phyloP scores from a whole-genome alignment of 2,888 invertebrate species.

The Calameuta filiformis region DNA sequence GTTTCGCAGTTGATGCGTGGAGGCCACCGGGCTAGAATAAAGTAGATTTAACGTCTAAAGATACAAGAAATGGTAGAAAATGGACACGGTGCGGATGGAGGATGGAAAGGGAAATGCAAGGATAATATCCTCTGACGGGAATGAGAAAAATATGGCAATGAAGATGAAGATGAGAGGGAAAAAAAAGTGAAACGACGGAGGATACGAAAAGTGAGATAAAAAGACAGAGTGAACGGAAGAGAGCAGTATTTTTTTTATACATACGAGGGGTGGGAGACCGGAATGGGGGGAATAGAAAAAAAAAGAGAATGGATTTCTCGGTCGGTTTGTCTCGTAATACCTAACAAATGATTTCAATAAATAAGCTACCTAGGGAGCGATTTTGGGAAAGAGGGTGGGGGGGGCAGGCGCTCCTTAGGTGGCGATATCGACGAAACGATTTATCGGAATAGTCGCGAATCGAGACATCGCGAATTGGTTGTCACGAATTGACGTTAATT shows the following conservation, averaged over 20 bases:
- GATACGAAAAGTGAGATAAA: slow-evolving; percentile 27
- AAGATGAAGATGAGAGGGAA: background rate
- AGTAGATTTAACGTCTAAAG: slow-evolving; percentile 14
- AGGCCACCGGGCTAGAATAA: slow-evolving; percentile 34
- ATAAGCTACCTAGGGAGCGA: slow-evolving; percentile 63
- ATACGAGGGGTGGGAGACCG: background rate
- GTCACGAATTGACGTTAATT: background rate
- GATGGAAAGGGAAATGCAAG: background rate
- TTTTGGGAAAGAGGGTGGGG: slow-evolving; percentile 26
- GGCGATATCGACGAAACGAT: slow-evolving; percentile 34
- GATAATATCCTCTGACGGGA: background rate
- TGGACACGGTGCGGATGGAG: background rate
- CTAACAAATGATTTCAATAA: slow-evolving; percentile 62
- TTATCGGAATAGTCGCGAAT: background rate
- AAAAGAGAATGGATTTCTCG: slow-evolving; percentile 20
- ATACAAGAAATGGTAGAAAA: slow-evolving; percentile 12
- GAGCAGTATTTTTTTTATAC: slow-evolving; percentile 30
- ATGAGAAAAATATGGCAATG: background rate
- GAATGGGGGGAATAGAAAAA: slow-evolving; percentile 27
- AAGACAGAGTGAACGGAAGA: slow-evolving; percentile 31
- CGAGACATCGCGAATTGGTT: background rate
- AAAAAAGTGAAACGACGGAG: slow-evolving; percentile 27
- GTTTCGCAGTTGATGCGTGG: slow-evolving; percentile 25
- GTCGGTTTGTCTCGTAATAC: slow-evolving; percentile 40
- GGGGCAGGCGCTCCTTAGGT: slow-evolving; percentile 52